Conservation (phyloP, 2,888 invertebrate species). For the Lepidochitona cinerea region DNA sequence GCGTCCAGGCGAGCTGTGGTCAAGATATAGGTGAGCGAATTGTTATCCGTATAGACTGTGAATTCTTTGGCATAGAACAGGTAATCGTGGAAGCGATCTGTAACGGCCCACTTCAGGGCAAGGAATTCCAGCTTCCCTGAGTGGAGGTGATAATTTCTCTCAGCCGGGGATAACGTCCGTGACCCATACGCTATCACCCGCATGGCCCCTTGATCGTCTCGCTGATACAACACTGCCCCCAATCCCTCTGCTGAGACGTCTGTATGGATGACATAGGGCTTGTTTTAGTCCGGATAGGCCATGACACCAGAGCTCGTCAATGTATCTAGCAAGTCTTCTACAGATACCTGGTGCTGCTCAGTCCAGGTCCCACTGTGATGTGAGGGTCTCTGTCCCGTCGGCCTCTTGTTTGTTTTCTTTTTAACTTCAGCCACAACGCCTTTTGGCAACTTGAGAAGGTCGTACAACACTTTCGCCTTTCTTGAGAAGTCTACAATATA, state of each 20-base stretch:
- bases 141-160: constrained; percentile 21
- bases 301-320: background rate
- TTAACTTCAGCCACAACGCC: background rate
- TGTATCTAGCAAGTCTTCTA: background rate
- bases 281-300: background rate
- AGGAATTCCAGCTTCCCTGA: constrained; percentile 4
- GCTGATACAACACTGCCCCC: constrained; percentile 49
- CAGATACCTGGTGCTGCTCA: background rate
- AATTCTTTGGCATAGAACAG: background rate
- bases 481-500: background rate
- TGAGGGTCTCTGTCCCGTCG: background rate
- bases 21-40: constrained; percentile 7
- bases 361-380: background rate
- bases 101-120: constrained; percentile 8
- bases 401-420: background rate
- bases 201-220: constrained; percentile 8
- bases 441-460: background rate
- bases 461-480: constrained; percentile 5
- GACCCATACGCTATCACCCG: constrained; percentile 28
- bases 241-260: constrained; percentile 62
- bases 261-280: background rate
- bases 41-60: constrained; percentile 2
- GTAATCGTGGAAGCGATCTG: constrained; percentile 2
- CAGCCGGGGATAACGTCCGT: constrained; percentile 23
- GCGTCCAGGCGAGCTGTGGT: constrained; percentile 3